Percentiles rank a stretch among this genome's conserved stretches.
phyloP scores from a whole-genome alignment of 2,797 vertebrate species.

The Florisuga fusca region DNA sequence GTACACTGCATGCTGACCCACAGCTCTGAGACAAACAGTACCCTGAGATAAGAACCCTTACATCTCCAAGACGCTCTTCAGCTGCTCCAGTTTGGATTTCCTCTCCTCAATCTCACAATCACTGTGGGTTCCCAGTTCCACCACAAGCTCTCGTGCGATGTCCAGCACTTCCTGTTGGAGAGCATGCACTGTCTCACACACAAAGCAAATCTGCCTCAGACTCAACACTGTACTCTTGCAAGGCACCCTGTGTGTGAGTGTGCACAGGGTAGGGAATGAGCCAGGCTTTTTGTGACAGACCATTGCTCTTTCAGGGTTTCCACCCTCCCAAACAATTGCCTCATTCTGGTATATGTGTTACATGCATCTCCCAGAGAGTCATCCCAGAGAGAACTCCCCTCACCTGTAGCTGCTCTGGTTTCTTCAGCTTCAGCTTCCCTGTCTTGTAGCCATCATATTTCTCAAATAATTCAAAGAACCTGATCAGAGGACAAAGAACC shows the following conservation, averaged over 20 bases:
- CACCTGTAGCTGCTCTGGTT: conserved; percentile 97
- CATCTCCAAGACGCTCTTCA: conserved; percentile 98
- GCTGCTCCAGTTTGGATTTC: conserved; percentile 95
- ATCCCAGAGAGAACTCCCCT: background rate
- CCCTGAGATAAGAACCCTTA: conserved; percentile 74
- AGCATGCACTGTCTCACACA: background rate
- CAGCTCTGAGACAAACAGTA: background rate
- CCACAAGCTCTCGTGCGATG: conserved; percentile 90
- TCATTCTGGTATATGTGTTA: accelerated
- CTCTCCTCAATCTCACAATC: conserved; percentile 95
- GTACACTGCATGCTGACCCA: background rate
- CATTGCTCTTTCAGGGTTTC: background rate
- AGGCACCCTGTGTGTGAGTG: background rate
- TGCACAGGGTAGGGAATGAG: background rate
- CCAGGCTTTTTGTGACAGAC: background rate
- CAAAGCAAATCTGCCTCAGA: background rate
- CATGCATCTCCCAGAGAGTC: background rate
- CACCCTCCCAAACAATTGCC: background rate
- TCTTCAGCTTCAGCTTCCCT: conserved; percentile 96
- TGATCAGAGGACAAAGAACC: conserved; percentile 69
- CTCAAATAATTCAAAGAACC: conserved; percentile 97
- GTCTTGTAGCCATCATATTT: conserved; percentile 97
- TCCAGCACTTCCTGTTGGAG: conserved; percentile 93
- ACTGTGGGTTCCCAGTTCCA: conserved; percentile 89
- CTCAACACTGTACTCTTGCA: background rate